phyloP scores from a whole-genome alignment of 1,140 invertebrate species.

The Subanguina moxae region DNA sequence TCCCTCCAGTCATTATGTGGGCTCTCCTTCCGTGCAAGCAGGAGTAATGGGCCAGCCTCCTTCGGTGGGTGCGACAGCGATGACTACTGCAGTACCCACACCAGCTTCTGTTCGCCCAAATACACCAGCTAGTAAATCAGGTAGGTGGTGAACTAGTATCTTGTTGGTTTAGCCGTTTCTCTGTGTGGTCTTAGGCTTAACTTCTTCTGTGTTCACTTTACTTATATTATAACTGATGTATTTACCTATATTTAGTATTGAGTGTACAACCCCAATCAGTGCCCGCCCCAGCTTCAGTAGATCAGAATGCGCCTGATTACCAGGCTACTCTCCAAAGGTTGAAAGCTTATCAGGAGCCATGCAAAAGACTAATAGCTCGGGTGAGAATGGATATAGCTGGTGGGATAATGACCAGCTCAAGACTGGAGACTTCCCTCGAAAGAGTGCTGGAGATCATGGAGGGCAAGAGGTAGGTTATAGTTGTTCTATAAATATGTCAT shows the following conservation, averaged over 20 bases:
- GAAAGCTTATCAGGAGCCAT: background rate
- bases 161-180: background rate
- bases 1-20: background rate
- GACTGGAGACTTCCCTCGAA: constrained; percentile 1
- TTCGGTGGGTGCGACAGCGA: too few relatives aligned
- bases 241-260: constrained; percentile 5
- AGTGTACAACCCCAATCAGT: constrained; percentile 5
- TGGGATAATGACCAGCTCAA: background rate
- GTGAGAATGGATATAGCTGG: background rate
- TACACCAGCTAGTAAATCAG: background rate
- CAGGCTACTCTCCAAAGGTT: background rate
- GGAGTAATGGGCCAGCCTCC: background rate
- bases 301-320: constrained; percentile 12
- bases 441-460: constrained; percentile 10
- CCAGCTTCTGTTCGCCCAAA: background rate
- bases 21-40: background rate
- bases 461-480: background rate
- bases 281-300: constrained; percentile 1
- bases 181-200: background rate
- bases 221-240: background rate
- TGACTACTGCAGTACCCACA: too few relatives aligned
- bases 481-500: too few relatives aligned
- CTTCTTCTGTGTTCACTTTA: too few relatives aligned
- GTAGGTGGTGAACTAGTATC: background rate
- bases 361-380: background rate